Percentiles rank a stretch among this genome's conserved stretches.
Evolutionary conservation across 1,140 invertebrate species (phyloP).

Genomic region (Brachionus paranguensis): DNA sequence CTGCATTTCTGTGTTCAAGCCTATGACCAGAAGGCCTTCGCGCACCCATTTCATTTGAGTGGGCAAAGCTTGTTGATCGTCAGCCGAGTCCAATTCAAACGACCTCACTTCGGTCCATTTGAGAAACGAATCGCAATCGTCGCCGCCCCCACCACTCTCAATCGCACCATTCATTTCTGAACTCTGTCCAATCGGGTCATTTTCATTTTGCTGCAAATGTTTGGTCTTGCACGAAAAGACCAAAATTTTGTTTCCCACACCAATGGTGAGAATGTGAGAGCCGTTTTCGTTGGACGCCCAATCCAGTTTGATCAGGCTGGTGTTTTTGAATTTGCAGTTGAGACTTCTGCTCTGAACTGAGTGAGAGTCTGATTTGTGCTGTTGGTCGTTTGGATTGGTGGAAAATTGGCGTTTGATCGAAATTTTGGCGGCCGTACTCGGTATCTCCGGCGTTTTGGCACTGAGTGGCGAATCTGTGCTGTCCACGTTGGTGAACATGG

Average conservation of each 20-base stretch:
- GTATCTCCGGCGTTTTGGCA: constrained; percentile 1
- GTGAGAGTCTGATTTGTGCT: neutral
- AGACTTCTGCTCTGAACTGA: neutral
- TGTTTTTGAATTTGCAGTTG: constrained; percentile 42
- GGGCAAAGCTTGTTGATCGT: constrained; percentile 86
- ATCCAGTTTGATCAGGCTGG: constrained; percentile 74
- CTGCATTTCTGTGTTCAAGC: constrained; percentile 99
- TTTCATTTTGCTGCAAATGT: neutral
- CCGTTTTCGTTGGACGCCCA: constrained; percentile 99
- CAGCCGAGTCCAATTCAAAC: constrained; percentile 83
- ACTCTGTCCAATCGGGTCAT: too few relatives aligned
- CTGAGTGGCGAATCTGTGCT: neutral
- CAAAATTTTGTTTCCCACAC: constrained; percentile 76
- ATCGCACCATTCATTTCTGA: too few relatives aligned
- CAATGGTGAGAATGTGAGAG: constrained; percentile 91
- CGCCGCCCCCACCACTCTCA: too few relatives aligned
- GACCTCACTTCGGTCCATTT: constrained; percentile 91
- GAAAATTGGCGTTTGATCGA: constrained; percentile 38
- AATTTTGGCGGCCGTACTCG: constrained; percentile 12
- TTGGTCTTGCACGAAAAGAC: constrained; percentile 47
- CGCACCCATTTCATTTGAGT: constrained; percentile 98
- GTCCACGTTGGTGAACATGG: neutral
- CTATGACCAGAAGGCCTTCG: constrained; percentile 91
- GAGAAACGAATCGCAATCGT: constrained; percentile 45
- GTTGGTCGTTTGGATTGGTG: neutral